Evolutionary conservation across 2,888 invertebrate species (phyloP), one percentile per base, ranked within the genome.

Genomic region (Strigamia maritima): DNA sequence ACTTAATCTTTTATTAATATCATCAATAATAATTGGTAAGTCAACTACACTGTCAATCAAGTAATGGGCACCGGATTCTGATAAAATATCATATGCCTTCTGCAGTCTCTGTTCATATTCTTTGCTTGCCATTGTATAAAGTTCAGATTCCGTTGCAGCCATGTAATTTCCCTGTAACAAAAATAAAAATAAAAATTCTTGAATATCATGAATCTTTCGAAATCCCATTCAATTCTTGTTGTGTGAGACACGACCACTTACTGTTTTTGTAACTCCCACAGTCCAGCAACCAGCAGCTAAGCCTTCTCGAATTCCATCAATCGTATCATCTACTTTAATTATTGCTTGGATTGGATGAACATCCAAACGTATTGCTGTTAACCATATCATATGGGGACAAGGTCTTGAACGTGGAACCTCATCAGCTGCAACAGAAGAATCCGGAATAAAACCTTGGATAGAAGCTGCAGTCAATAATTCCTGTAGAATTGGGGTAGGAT

Each of bases 231-330:
- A n/a, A n/a, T n/a, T n/a, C n/a, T n/a, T n/a, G n/a, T n/a, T n/a
- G n/a, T n/a, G n/a, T n/a, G n/a, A n/a, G n/a, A n/a, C n/a, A n/a
- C n/a, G n/a, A n/a, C 24, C 16, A 31, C 81, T 78, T 24, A 83
- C 83, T 24, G 83, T 83, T 79, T 81, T 82, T 6, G 86, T 84
- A 76, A 86, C 85, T 31, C 85, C 86, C 4, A 86, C 85, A 1
- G 85, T 85, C 86, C 86, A 86, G 80, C 86, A 86, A 0, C 86
- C 86, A 0, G 86, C 86, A 31, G 84, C 82, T 4, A 85, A 81
- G 8, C 86, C 86, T 81, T 86, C 86, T 4, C 83, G 83, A 2
- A 86, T 83, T 16, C 86, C 86, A 19, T 84, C 83, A 4, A 83
- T 83, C 0, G 86, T 86, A 81, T 86, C 86, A 81, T 86, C 86